Conservation (phyloP, 1,140 invertebrate species). For the Conus ventricosus region DNA sequence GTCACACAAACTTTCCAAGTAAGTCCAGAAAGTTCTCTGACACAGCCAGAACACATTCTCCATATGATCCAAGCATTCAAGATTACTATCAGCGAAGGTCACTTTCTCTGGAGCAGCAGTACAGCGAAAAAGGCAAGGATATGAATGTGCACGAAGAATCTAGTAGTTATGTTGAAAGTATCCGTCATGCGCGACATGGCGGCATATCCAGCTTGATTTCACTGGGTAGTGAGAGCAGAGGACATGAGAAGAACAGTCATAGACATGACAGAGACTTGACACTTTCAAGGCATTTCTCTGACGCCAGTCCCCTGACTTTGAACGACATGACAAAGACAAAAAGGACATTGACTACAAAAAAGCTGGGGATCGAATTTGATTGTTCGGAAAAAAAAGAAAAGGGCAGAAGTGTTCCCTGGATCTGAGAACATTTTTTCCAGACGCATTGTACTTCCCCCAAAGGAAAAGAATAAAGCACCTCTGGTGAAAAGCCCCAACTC, state of each 20-base stretch:
- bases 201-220: conserved; percentile 13
- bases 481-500: neutral
- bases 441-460: conserved; percentile 30
- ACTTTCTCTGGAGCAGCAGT: neutral
- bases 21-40: neutral
- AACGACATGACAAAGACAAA: neutral
- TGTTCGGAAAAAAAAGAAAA: conserved; percentile 26
- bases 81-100: neutral
- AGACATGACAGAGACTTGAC: neutral
- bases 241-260: neutral
- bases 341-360: neutral
- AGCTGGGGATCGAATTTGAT: conserved; percentile 30
- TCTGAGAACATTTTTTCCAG: conserved; percentile 19
- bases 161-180: neutral
- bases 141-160: neutral
- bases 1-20: neutral
- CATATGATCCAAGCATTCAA: conserved; percentile 7
- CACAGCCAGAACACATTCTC: conserved; percentile 1
- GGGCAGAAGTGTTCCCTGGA: conserved; percentile 2
- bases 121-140: neutral
- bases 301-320: neutral
- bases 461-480: conserved; percentile 9
- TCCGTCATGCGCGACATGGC: neutral
- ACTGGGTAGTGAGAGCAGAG: conserved; percentile 5
- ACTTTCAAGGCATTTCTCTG: neutral